These are phyloP conservation scores for Vanessa tameamea DNA, from an alignment of 1,140 invertebrate species.

Conservation along the genomic window DNA sequence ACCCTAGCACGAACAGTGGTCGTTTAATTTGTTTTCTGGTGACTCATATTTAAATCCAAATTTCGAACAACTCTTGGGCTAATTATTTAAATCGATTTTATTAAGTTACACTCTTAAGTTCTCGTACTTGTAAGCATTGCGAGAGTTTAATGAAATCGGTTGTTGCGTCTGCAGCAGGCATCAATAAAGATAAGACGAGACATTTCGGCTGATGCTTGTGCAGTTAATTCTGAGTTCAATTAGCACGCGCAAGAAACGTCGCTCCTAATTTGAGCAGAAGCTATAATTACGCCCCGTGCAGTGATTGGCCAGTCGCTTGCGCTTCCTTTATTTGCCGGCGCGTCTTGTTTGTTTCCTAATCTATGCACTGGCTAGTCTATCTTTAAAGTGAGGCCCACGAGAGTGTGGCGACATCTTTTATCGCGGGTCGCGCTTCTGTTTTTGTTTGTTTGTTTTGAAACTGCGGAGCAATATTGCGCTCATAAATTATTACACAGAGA, in stretches of 20 bases:
- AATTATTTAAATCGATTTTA: conserved; percentile 49
- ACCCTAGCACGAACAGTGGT: conserved; percentile 70
- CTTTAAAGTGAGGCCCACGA: conserved; percentile 64
- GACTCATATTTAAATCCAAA: conserved; percentile 60
- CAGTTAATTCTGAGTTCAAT: conserved; percentile 55
- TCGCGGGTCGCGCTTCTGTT: conserved; percentile 70
- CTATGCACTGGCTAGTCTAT: conserved; percentile 61
- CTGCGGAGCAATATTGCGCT: conserved; percentile 71
- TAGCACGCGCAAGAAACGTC: conserved; percentile 54
- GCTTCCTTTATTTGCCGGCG: conserved; percentile 47
- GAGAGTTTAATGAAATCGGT: conserved; percentile 16
- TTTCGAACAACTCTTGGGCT: conserved; percentile 51
- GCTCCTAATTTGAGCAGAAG: conserved; percentile 71
- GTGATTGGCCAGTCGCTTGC: conserved; percentile 56
- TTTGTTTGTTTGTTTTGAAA: conserved; percentile 71
- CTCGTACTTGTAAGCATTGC: conserved; percentile 9
- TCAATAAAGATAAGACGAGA: conserved; percentile 49
- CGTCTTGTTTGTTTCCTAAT: conserved; percentile 61
- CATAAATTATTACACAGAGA: conserved; percentile 75
- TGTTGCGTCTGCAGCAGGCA: conserved; percentile 23
- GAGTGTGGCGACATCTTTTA: conserved; percentile 75
- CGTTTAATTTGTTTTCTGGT: conserved; percentile 73
- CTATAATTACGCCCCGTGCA: conserved; percentile 66
- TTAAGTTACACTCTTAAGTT: conserved; percentile 28
- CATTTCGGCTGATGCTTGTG: conserved; percentile 46